Evolutionary conservation across 2,797 vertebrate species (phyloP).

Genomic region (Enteromius unitaeniatus): DNA sequence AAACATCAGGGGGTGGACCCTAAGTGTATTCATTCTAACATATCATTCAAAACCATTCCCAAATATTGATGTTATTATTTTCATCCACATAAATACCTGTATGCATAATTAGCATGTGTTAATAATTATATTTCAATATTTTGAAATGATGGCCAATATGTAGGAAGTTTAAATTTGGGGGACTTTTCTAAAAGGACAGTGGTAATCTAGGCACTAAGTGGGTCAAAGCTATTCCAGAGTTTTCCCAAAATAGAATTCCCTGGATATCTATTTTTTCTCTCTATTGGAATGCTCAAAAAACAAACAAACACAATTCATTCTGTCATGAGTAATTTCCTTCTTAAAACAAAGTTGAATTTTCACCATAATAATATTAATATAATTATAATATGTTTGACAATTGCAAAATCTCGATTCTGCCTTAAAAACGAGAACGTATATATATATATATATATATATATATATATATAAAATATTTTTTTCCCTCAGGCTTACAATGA

Average conservation of each 20-base stretch:
- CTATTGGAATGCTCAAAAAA: background rate
- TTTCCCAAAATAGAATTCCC: constrained; percentile 19
- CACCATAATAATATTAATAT: background rate
- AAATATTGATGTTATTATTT: background rate
- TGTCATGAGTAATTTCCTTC: background rate
- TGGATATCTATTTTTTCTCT: background rate
- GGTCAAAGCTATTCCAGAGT: constrained; percentile 4
- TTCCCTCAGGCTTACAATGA: too few species aligned
- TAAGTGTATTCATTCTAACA: background rate
- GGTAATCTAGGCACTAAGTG: constrained; percentile 16
- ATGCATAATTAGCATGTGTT: background rate
- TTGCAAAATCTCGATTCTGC: background rate
- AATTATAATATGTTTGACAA: background rate
- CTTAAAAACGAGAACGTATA: background rate
- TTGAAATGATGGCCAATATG: background rate
- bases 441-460: too few species aligned
- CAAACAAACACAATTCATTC: too few species aligned
- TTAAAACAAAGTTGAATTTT: background rate
- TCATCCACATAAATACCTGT: background rate
- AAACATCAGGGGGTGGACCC: background rate
- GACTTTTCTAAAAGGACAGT: constrained; percentile 25
- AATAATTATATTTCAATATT: background rate
- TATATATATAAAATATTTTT: too few species aligned
- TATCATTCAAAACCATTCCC: background rate
- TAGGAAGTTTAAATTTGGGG: background rate